These are phyloP conservation scores for Spicauda simplicius DNA, from an alignment of 2,888 invertebrate genomes.

Conservation along the genomic window DNA sequence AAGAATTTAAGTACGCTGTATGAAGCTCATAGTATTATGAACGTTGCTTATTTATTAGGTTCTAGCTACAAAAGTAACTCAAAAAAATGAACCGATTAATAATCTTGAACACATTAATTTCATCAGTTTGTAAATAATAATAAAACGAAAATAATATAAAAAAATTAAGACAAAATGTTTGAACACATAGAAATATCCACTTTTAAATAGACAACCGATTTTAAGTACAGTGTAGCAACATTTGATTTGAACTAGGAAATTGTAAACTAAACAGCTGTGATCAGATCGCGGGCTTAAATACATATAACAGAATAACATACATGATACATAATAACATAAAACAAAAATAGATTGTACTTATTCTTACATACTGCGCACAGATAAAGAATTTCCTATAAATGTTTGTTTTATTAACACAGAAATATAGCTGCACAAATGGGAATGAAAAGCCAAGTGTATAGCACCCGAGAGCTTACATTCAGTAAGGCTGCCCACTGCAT, in stretches of 20 bases:
- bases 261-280: slow-evolving; percentile 7
- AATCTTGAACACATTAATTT: background rate
- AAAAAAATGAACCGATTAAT: background rate
- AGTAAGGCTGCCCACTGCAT: slow-evolving; percentile 28
- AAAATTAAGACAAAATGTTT: background rate
- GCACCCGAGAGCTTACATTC: slow-evolving; percentile 19
- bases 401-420: too few species aligned
- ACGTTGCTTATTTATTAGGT: background rate
- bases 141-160: background rate
- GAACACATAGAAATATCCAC: slow-evolving; percentile 9
- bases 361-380: slow-evolving; percentile 15
- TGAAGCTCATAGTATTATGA: background rate
- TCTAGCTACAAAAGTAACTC: background rate
- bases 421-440: slow-evolving; percentile 1
- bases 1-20: background rate
- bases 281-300: slow-evolving; percentile 13
- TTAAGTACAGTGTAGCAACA: background rate
- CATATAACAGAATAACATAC: background rate
- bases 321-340: background rate
- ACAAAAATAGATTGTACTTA: slow-evolving; percentile 21
- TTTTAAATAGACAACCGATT: background rate
- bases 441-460: slow-evolving; percentile 22
- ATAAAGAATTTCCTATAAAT: background rate
- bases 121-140: background rate
- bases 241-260: background rate